Percentiles rank a stretch among this genome's conserved stretches.
Conservation (phyloP, 2,888 invertebrate genomes). For the Ichneumon xanthorius region DNA sequence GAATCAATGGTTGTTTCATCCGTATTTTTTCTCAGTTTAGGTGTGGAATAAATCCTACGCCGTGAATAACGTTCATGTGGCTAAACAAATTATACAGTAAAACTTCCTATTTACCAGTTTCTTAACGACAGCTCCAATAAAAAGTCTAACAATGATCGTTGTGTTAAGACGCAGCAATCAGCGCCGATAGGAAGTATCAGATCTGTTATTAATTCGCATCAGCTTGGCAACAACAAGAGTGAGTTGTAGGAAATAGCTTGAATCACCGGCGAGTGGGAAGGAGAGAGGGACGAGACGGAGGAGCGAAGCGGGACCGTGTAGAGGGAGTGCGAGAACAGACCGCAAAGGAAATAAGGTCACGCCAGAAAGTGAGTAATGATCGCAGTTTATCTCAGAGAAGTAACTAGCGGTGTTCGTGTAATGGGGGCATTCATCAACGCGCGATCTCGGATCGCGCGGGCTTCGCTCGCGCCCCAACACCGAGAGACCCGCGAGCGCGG, state of each 20-base stretch:
- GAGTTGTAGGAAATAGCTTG: constrained; percentile 52
- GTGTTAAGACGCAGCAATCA: constrained; percentile 48
- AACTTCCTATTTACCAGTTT: not conserved
- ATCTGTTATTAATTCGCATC: constrained; percentile 81
- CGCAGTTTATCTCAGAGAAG: constrained; percentile 83
- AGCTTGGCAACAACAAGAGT: constrained; percentile 69
- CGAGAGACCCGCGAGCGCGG: constrained; percentile 29
- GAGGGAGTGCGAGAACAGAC: constrained; percentile 68
- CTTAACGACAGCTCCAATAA: not conserved
- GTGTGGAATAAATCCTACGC: no score
- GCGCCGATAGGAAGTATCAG: constrained; percentile 76
- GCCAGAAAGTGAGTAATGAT: constrained; percentile 84
- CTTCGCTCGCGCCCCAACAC: constrained; percentile 65
- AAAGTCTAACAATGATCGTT: not conserved
- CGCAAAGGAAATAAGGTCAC: constrained; percentile 82
- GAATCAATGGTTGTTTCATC: no score
- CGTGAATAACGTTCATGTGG: not conserved
- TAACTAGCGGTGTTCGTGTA: constrained; percentile 84
- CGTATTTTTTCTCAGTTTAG: no score
- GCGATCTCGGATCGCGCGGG: constrained; percentile 80
- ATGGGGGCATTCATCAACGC: constrained; percentile 84
- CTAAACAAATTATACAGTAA: not conserved
- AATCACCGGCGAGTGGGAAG: constrained; percentile 21
- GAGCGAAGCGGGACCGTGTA: constrained; percentile 42
- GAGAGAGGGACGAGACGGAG: constrained; percentile 32